These are phyloP conservation scores for Indicator indicator DNA, from an alignment of 2,113 vertebrate species.

Conservation along the genomic window DNA sequence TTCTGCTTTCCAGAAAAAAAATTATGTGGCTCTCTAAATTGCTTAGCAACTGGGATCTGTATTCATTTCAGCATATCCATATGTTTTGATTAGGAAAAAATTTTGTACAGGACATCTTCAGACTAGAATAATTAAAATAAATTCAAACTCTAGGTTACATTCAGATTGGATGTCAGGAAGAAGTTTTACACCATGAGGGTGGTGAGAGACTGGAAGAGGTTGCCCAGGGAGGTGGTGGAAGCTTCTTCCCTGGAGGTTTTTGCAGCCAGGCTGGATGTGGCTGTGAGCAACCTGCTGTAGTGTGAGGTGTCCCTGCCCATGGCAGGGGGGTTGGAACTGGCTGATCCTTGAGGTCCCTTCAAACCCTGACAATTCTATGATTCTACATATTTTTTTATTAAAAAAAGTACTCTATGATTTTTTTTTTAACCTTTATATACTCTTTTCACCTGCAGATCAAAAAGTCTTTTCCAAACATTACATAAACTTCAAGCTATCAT, in stretches of 20 bases:
- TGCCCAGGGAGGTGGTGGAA: no score
- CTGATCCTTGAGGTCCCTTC: no score
- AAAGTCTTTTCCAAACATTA: conserved; percentile 1
- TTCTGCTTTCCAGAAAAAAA: neutral
- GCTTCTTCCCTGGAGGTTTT: no score
- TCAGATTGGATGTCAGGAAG: neutral
- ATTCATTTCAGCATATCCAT: conserved; percentile 42
- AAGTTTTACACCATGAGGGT: no score
- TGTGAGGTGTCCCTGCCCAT: no score
- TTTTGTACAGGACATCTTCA: neutral
- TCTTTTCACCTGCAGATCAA: neutral
- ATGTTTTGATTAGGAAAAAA: neutral
- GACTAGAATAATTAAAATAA: neutral
- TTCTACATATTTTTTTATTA: neutral
- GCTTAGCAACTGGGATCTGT: conserved; percentile 16
- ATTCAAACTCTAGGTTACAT: neutral
- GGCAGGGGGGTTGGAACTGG: no score
- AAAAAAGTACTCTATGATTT: neutral
- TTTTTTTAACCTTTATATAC: neutral
- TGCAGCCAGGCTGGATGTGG: no score
- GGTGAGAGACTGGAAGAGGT: no score
- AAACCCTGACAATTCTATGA: no score
- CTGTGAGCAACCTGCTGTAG: no score
- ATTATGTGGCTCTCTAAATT: neutral
- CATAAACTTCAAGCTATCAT: neutral